phyloP scores from a whole-genome alignment of 37 sponge, comb jelly and placozoan genomes.

The Tethya wilhelma region DNA sequence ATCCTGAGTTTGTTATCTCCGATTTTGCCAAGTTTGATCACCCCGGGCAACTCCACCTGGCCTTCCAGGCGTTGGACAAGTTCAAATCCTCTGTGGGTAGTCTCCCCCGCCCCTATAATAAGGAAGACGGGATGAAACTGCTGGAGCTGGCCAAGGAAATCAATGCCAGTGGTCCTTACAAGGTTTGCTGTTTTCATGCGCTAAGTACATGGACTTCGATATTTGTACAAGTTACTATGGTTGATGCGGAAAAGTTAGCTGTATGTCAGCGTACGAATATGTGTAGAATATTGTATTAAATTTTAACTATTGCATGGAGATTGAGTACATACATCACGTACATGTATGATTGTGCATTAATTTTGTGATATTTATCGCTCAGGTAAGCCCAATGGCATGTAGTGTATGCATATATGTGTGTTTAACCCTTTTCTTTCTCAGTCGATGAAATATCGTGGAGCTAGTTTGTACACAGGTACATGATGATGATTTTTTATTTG shows the following conservation, averaged over 20 bases:
- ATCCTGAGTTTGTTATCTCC: slow-evolving; percentile 86
- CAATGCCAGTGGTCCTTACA: slow-evolving; percentile 26
- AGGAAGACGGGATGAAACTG: slow-evolving; percentile 67
- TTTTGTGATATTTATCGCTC: too few species aligned
- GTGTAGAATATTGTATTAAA: too few species aligned
- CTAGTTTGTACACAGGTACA: too few species aligned
- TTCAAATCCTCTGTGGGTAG: slow-evolving; percentile 12
- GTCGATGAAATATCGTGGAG: too few species aligned
- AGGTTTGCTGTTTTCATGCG: slow-evolving; percentile 24
- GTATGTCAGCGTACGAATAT: too few species aligned
- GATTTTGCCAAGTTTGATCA: slow-evolving; percentile 97
- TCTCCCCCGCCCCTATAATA: slow-evolving; percentile 79
- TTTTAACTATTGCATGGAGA: too few species aligned
- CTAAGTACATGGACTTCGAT: neutral
- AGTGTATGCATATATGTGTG: too few species aligned
- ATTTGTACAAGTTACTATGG: neutral
- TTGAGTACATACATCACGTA: neutral
- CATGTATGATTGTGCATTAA: too few species aligned
- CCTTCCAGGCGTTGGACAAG: slow-evolving; percentile 69
- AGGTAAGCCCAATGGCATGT: too few species aligned
- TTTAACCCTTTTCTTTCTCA: too few species aligned
- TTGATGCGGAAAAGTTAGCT: neutral
- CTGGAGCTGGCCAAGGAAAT: slow-evolving; percentile 64
- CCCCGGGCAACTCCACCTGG: slow-evolving; percentile 83
- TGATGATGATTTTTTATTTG: too few species aligned